Base-by-base conservation (phyloP, 2,797 vertebrate genomes). In the Meriones psammophilus region DNA sequence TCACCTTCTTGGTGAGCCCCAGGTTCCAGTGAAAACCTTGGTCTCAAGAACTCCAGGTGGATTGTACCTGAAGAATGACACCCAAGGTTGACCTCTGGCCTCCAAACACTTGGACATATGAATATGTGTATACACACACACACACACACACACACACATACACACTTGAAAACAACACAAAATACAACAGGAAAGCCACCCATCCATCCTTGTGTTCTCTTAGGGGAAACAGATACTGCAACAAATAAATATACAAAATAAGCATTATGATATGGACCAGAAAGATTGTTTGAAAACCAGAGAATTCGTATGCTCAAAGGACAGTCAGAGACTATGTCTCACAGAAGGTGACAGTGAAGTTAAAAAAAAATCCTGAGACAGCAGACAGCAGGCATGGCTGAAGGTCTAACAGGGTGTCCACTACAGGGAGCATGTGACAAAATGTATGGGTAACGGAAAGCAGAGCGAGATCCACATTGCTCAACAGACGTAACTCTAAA, bases 181-280 rank as follows among this genome's bases (percentile, higher is more conserved):
- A 50, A 26, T 7, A 69, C 42, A 46, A 3, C 3, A 62, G 30
- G 54, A n/a, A 33, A 46, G 42, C 14, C 33, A 68, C n/a, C 39
- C 46, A 50, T n/a, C 15, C n/a, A 22, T 12, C 33, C 24, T 77
- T n/a, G 71, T 18, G 50, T 60, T 81, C 42, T 68, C 58, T 89
- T 76, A 33, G 36, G 30, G 8, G 20, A 84, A 88, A 88, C 8
- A 95, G 54, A 93, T 22, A 80, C 7, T 50, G 17, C 86, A 66
- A 76, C 13, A 24, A 91, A 58, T 8, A 89, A 91, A 93, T 76
- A 85, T 54, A 71, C 42, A 87, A 89, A 89, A 66, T n/a, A 62
- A 8, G 60, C 36, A 83, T 26, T 46, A 88, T 33, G 30, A 26
- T 1, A 69, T 71, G 42, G 68, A 71, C 46, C 62, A 81, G 69